phyloP scores from a whole-genome alignment of 2,797 vertebrate genomes.

The Muscicapa comitata region DNA sequence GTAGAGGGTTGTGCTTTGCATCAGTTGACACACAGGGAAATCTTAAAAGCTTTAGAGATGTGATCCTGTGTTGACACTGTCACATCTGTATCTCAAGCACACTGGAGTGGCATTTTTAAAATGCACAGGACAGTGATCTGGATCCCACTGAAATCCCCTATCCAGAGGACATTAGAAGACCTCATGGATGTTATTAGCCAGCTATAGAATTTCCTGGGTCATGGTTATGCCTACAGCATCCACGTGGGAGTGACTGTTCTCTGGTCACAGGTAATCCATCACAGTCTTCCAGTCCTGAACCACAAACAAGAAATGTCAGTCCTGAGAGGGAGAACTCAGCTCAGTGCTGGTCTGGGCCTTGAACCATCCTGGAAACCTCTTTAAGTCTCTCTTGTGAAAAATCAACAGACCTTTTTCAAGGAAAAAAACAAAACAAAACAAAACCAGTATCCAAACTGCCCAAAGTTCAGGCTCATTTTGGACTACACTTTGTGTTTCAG shows the following conservation, averaged over 20 bases:
- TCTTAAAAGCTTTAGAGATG: neutral
- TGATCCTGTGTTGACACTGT: neutral
- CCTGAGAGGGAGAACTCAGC: neutral
- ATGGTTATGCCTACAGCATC: neutral
- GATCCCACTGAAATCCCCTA: neutral
- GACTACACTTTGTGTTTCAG: neutral
- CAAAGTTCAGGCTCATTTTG: neutral
- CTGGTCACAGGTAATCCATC: neutral
- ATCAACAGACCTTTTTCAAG: neutral
- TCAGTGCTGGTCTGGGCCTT: neutral
- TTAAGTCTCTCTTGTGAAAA: neutral
- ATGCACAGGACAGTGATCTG: neutral
- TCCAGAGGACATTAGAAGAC: neutral
- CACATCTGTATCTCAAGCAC: neutral
- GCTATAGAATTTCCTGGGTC: neutral
- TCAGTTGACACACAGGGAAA: neutral
- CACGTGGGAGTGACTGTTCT: neutral
- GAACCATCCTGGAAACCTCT: neutral
- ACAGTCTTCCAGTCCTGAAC: neutral
- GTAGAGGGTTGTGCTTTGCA: neutral
- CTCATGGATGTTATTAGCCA: neutral
- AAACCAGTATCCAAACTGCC: neutral
- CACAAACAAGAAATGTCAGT: neutral
- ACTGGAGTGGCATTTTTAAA: neutral
- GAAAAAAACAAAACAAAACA: neutral